These are phyloP conservation scores for Sarcoramphus papa DNA, from an alignment of 2,797 vertebrate genomes.

Conservation along the genomic window DNA sequence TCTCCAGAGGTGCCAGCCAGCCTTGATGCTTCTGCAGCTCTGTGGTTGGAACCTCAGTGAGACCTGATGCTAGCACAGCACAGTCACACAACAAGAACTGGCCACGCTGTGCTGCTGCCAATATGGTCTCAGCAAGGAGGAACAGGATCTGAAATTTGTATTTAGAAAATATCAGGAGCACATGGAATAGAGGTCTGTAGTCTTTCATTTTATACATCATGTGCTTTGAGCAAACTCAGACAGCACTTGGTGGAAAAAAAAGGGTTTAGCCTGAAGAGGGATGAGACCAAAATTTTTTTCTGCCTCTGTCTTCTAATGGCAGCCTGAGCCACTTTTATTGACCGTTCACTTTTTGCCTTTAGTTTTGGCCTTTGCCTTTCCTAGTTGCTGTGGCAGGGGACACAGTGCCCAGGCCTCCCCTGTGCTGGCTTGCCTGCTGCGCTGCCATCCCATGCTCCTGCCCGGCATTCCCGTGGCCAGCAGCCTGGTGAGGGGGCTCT, in stretches of 20 bases:
- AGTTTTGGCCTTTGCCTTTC: neutral
- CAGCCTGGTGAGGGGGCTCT: neutral
- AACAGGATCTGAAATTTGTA: neutral
- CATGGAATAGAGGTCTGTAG: neutral
- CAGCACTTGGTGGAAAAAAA: neutral
- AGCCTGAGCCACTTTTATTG: neutral
- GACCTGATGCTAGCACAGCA: neutral
- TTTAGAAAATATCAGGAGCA: neutral
- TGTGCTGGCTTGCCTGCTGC: neutral
- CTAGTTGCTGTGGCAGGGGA: neutral
- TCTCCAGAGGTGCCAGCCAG: neutral
- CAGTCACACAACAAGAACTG: neutral
- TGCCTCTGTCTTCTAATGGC: neutral
- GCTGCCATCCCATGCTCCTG: neutral
- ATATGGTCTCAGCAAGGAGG: neutral
- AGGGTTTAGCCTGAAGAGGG: neutral
- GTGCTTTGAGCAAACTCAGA: neutral
- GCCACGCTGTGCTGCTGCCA: neutral
- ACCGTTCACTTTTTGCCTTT: neutral
- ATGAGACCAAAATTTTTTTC: neutral
- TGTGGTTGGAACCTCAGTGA: neutral
- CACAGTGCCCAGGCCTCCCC: neutral
- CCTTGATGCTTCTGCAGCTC: neutral
- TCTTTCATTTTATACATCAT: neutral
- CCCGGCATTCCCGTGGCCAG: rapidly evolving